Evolutionary conservation across 2,113 vertebrate genomes (phyloP).

Genomic region (Syrrhaptes paradoxus): DNA sequence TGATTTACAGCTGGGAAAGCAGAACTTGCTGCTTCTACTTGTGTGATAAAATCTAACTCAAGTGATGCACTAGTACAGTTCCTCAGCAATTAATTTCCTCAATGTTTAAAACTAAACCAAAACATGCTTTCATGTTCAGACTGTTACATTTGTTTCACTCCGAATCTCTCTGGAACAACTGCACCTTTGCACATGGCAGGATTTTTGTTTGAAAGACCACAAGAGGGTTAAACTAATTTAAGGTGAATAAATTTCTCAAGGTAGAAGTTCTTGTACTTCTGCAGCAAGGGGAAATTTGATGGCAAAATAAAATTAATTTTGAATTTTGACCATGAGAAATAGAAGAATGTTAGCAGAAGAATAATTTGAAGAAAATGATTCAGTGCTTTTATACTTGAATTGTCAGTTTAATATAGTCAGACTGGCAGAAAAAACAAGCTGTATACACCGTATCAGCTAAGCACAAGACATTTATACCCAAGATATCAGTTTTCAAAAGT

Average conservation of each 20-base stretch:
- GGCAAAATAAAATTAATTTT: background rate
- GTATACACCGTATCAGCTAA: background rate
- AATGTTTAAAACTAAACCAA: background rate
- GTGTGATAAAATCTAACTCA: background rate
- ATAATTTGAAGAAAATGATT: background rate
- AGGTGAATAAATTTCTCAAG: background rate
- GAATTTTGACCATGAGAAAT: background rate
- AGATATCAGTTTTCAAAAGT: background rate
- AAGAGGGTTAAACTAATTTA: background rate
- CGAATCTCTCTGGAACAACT: background rate
- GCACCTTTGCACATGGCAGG: background rate
- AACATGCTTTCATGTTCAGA: background rate
- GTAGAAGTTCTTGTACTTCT: background rate
- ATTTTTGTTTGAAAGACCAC: background rate
- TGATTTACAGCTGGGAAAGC: conserved; percentile 17
- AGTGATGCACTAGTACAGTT: background rate
- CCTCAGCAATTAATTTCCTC: background rate
- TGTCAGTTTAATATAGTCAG: background rate
- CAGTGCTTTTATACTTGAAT: background rate
- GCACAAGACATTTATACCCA: background rate
- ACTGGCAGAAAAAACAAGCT: background rate
- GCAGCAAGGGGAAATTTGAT: background rate
- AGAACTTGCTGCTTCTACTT: background rate
- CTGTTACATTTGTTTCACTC: background rate
- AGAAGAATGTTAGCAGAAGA: background rate